These are phyloP conservation scores for Drosophila anceps DNA, from an alignment of 2,888 invertebrate species.

Conservation along the genomic window DNA sequence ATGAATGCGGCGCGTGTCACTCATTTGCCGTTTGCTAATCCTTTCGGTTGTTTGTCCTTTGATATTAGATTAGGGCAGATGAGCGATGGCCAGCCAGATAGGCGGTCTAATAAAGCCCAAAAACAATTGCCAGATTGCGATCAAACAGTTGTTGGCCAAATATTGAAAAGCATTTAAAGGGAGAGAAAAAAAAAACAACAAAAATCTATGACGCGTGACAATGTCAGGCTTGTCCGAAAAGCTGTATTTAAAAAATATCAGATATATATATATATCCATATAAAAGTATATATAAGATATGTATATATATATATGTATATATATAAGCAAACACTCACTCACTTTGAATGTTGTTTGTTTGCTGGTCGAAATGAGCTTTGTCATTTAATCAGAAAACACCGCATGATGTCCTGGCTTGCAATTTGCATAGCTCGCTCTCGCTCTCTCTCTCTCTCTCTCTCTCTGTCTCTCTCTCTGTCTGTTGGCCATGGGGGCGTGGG, in stretches of 20 bases:
- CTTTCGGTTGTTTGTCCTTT: conserved; percentile 58
- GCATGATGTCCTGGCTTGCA: conserved; percentile 68
- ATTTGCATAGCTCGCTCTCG: conserved; percentile 16
- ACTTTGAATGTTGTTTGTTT: conserved; percentile 20
- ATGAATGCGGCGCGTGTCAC: conserved; percentile 80
- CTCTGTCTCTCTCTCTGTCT: neutral
- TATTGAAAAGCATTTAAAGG: conserved; percentile 4
- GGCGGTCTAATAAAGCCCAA: conserved; percentile 17
- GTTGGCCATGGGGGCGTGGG: neutral
- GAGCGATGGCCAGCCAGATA: conserved; percentile 18
- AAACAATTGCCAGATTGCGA: conserved; percentile 12
- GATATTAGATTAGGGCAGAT: conserved; percentile 60
- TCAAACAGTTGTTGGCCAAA: neutral
- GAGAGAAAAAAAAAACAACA: conserved; percentile 3
- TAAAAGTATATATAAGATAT: neutral
- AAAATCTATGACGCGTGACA: conserved; percentile 46
- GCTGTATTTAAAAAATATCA: conserved; percentile 1
- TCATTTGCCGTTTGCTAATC: conserved; percentile 56
- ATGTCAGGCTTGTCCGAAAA: conserved; percentile 35
- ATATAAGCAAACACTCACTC: neutral
- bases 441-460: neutral
- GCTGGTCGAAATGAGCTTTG: conserved; percentile 63
- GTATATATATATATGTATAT: neutral
- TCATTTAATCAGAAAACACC: conserved; percentile 79
- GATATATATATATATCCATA: neutral